A percentile compares a stretch with the other conserved stretches of the same genome.
phyloP scores from a whole-genome alignment of 53 echinoderm and acorn worm genomes.

The Antedon mediterranea region DNA sequence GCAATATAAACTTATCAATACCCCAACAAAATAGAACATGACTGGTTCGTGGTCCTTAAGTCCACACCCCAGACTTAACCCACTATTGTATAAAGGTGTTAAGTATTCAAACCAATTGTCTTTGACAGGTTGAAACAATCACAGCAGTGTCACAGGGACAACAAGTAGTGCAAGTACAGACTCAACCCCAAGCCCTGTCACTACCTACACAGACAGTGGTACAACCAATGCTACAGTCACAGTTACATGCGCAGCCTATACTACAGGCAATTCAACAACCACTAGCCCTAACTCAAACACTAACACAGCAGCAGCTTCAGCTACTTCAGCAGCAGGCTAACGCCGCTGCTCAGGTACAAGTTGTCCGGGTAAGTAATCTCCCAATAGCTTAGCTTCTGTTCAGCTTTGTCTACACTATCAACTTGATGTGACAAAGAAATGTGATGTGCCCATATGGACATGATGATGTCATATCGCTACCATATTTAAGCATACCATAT shows the following conservation, averaged over 20 bases:
- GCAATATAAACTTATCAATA: no score
- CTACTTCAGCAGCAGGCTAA: neutral
- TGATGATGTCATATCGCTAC: no score
- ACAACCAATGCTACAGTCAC: neutral
- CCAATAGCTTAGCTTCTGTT: no score
- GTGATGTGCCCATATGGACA: no score
- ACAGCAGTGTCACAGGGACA: neutral
- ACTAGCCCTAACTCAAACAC: neutral
- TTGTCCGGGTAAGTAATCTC: conserved; percentile 9
- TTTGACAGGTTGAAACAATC: neutral
- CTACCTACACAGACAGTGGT: neutral
- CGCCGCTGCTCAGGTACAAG: conserved; percentile 21
- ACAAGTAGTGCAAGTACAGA: neutral
- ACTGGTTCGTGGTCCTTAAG: no score
- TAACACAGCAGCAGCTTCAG: neutral
- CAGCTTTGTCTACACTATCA: no score
- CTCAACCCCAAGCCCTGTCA: neutral
- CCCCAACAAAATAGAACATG: no score
- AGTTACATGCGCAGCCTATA: neutral
- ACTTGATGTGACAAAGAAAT: no score
- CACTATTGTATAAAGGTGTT: no score
- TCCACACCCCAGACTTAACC: no score
- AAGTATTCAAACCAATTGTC: neutral
- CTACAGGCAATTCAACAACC: conserved; percentile 4
- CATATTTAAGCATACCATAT: no score